These are phyloP conservation scores for Dryococelus australis DNA, from an alignment of 2,888 invertebrate species.

Conservation along the genomic window DNA sequence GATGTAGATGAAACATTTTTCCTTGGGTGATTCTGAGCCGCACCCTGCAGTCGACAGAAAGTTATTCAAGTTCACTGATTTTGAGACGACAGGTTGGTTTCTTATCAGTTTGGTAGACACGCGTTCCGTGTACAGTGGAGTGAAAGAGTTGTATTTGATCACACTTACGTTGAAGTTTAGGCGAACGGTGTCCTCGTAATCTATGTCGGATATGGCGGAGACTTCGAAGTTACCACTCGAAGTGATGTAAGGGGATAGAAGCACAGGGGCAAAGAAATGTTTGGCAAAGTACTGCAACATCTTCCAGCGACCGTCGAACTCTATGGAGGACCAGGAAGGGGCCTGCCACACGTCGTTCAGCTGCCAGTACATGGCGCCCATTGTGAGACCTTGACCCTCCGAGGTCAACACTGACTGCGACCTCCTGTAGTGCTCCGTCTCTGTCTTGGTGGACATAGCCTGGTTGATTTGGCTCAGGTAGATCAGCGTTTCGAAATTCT, in stretches of 20 bases:
- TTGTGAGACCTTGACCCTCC: constrained; percentile 75
- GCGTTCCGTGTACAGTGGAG: background rate
- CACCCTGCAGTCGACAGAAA: constrained; percentile 33
- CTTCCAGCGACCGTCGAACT: constrained; percentile 74
- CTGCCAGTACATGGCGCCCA: constrained; percentile 99
- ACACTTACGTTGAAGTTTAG: background rate
- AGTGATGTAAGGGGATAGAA: constrained; percentile 62
- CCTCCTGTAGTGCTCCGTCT: constrained; percentile 84
- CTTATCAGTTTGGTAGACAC: background rate
- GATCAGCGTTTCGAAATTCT: constrained; percentile 71
- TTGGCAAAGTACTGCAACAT: constrained; percentile 89
- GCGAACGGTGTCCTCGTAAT: constrained; percentile 39
- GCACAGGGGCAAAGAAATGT: constrained; percentile 82
- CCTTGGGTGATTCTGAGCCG: background rate
- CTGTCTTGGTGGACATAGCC: constrained; percentile 85
- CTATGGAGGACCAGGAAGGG: constrained; percentile 94
- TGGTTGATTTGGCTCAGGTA: constrained; percentile 87
- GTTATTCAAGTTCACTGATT: background rate
- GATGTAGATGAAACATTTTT: background rate
- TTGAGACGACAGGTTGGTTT: background rate
- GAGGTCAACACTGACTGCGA: constrained; percentile 59
- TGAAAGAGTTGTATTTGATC: background rate
- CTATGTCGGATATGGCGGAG: constrained; percentile 49
- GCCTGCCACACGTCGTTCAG: constrained; percentile 98
- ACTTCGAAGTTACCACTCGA: constrained; percentile 48